These are phyloP conservation scores for Bombus terrestris DNA, from an alignment of 1,140 invertebrate species.

Conservation along the genomic window DNA sequence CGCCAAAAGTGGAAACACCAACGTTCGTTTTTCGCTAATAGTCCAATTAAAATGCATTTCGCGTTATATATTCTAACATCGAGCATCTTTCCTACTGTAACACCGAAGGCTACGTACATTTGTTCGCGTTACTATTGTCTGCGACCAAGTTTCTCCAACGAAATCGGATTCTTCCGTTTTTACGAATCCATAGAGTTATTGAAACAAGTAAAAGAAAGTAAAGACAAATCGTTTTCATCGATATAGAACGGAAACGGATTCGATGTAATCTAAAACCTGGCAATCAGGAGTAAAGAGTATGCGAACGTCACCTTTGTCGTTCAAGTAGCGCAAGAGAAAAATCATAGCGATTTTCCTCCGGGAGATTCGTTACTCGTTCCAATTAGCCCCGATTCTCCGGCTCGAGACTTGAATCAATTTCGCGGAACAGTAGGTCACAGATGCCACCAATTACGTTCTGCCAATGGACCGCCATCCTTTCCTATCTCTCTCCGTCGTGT, in stretches of 20 bases:
- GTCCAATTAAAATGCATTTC: too few relatives aligned
- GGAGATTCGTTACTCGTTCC: constrained; percentile 62
- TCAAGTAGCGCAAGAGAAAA: constrained; percentile 26
- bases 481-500: constrained; percentile 58
- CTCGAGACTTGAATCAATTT: constrained; percentile 75
- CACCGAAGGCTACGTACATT: too few relatives aligned
- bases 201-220: background rate
- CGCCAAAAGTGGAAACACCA: too few relatives aligned
- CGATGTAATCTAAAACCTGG: constrained; percentile 15
- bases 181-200: background rate
- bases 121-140: too few relatives aligned
- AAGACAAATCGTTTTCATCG: background rate
- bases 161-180: too few relatives aligned
- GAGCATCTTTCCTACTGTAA: too few relatives aligned
- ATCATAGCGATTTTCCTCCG: constrained; percentile 49
- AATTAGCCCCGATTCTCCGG: constrained; percentile 69
- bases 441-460: constrained; percentile 73
- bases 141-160: too few relatives aligned
- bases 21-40: too few relatives aligned
- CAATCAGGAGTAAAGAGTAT: constrained; percentile 20
- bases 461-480: constrained; percentile 62
- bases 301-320: constrained; percentile 30
- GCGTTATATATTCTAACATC: too few relatives aligned
- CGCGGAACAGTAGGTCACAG: constrained; percentile 72
- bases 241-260: constrained; percentile 1